Percentiles rank a stretch among this genome's conserved stretches.
phyloP scores from a whole-genome alignment of 2,797 vertebrate species.

The Sandelia bainsii region DNA sequence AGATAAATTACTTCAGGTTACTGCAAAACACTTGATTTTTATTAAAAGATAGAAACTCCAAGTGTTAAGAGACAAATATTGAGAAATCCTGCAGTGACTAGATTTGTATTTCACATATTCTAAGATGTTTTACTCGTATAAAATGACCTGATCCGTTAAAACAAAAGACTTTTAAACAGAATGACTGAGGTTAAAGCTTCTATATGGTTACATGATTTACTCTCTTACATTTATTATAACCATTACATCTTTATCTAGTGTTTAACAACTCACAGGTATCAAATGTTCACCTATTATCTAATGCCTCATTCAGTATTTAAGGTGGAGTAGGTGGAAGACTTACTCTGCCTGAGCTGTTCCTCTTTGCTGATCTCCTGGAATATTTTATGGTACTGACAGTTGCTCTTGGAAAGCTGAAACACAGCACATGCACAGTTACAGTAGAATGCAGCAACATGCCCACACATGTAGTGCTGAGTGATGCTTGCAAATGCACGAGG shows the following conservation, averaged over 20 bases:
- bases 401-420: conserved; percentile 90
- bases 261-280: conserved; percentile 5
- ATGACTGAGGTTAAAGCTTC: no score
- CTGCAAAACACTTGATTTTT: neutral
- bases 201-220: no score
- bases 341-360: conserved; percentile 93
- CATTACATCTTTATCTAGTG: neutral
- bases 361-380: conserved; percentile 92
- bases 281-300: neutral
- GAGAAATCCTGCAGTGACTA: neutral
- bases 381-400: conserved; percentile 95
- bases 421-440: conserved; percentile 41
- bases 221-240: neutral
- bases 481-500: neutral
- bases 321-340: conserved; percentile 69
- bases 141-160: no score
- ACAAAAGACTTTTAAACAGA: no score
- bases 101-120: neutral
- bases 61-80: neutral
- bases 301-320: conserved; percentile 53
- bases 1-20: conserved; percentile 8
- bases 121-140: no score
- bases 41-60: neutral
- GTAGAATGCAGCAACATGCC: neutral
- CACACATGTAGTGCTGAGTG: neutral